These are phyloP conservation scores for Clarias magur DNA, from an alignment of 2,113 vertebrate species.

Conservation along the genomic window DNA sequence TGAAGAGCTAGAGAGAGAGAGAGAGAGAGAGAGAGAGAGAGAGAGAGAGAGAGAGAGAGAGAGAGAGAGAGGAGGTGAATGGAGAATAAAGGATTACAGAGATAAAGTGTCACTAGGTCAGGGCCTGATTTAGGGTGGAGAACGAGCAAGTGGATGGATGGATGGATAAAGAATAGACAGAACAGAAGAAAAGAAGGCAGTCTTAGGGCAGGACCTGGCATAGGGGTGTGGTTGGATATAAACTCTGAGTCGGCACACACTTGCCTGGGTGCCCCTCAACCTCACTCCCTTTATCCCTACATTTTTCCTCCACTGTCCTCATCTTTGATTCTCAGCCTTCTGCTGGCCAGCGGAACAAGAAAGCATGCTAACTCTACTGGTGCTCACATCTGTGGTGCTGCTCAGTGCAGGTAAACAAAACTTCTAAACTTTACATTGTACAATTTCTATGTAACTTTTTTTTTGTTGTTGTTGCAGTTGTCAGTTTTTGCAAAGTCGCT, in stretches of 20 bases:
- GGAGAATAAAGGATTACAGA: not conserved
- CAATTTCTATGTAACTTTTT: not conserved
- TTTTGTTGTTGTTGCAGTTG: not conserved
- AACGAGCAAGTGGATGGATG: not conserved
- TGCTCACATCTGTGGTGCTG: constrained; percentile 67
- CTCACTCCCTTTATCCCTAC: constrained; percentile 55
- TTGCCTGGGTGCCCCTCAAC: constrained; percentile 61
- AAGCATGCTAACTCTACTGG: constrained; percentile 73
- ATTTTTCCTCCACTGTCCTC: constrained; percentile 41
- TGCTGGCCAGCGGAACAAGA: constrained; percentile 42
- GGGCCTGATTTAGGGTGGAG: not conserved
- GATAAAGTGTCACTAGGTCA: not conserved
- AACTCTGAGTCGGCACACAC: constrained; percentile 64
- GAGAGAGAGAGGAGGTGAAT: not conserved
- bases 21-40: not conserved
- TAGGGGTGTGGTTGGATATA: constrained; percentile 77
- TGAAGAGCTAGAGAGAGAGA: constrained; percentile 2
- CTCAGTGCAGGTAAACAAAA: constrained; percentile 73
- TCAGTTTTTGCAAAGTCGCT: not conserved
- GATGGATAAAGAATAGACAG: not conserved
- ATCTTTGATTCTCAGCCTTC: constrained; percentile 39
- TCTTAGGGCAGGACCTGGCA: constrained; percentile 50
- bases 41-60: not conserved
- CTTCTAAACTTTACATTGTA: not conserved
- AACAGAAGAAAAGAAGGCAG: constrained; percentile 4